Conservation (phyloP, 2,113 vertebrate genomes). For the Perca schrenkii region DNA sequence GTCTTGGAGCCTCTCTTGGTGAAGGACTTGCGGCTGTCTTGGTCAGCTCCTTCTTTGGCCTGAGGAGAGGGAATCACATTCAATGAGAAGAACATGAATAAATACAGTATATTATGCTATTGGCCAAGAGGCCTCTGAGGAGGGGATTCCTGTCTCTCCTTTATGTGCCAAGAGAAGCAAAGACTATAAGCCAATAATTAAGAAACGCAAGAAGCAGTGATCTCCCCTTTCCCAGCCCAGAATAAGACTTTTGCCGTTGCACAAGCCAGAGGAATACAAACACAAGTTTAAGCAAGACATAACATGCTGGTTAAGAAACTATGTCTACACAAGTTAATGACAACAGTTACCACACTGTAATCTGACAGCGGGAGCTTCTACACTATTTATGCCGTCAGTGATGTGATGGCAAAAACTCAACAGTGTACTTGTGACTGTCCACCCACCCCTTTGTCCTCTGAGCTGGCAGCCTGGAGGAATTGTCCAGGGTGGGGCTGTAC, state of each 20-base stretch:
- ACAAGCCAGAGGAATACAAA: conserved; percentile 21
- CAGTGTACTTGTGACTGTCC: conserved; percentile 38
- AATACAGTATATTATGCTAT: conserved; percentile 33
- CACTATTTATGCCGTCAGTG: conserved; percentile 17
- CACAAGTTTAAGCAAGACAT: background rate
- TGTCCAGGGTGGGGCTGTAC: conserved; percentile 87
- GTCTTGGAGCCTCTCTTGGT: conserved; percentile 86
- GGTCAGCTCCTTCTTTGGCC: conserved; percentile 88
- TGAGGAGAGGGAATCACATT: conserved; percentile 56
- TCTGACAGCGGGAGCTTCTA: conserved; percentile 1
- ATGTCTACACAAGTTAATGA: conserved; percentile 16
- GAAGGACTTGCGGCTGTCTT: conserved; percentile 90
- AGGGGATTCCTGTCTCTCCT: conserved; percentile 31
- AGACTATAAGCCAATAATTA: conserved; percentile 51
- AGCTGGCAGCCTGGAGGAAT: conserved; percentile 83
- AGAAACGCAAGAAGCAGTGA: conserved; percentile 51
- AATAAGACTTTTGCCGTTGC: conserved; percentile 3
- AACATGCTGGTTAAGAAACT: conserved; percentile 14
- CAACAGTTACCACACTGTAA: conserved; percentile 3
- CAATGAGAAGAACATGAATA: conserved; percentile 58
- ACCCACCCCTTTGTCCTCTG: conserved; percentile 88
- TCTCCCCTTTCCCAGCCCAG: conserved; percentile 41
- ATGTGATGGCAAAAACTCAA: conserved; percentile 21
- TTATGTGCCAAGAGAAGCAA: conserved; percentile 63
- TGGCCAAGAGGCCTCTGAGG: conserved; percentile 47